Evolutionary conservation across 2,797 vertebrate species (phyloP), one percentile per base, ranked within the genome.

Genomic region (Leptatherina wallacei): DNA sequence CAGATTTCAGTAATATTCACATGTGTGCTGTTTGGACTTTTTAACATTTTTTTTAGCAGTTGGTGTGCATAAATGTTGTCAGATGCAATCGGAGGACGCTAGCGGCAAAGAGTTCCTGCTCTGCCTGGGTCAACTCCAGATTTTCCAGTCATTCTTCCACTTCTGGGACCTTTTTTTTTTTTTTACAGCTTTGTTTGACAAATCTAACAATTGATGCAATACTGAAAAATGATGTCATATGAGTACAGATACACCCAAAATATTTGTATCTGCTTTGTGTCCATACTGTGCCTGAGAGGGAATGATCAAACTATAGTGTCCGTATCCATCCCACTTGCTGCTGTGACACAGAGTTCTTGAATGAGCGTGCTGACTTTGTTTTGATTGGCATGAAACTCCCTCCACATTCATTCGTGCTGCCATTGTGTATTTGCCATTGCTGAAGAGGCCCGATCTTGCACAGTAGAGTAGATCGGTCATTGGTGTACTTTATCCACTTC

Each of bases 401-500:
- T 13, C 56, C 38, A 33, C 73, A 78, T 78, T n/a, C 32, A 29
- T 85, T 83, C 75, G 64, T 78, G 86, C 84, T 6, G 73, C 64
- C 65, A 55, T 12, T 71, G 84, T 75, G 81, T 60, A 30, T 78
- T 80, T 55, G 74, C 81, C 66, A 70, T 81, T 67, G 30, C 81
- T 82, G 73, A 65, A 64, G 73, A 78, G 82, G 81, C 71, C 75
- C 58, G 82, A 90, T 92, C 74, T 82, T 86, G 86, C 84, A 90
- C 88, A 91, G 89, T 86, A 86, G 93, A 93, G 92, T 90, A 91
- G 89, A 90, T 81, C 73, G 64, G 88, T 89, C 91, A 90, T 91
- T 57, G 78, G 81, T 83, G 87, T 81, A 67, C 91, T 92, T 89
- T 70, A 93, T 94, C 90, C 90, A 91, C 91, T 90, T 85, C 82